Evolutionary conservation across 1,140 invertebrate genomes (phyloP).

Genomic region (Hormaphis cornu): DNA sequence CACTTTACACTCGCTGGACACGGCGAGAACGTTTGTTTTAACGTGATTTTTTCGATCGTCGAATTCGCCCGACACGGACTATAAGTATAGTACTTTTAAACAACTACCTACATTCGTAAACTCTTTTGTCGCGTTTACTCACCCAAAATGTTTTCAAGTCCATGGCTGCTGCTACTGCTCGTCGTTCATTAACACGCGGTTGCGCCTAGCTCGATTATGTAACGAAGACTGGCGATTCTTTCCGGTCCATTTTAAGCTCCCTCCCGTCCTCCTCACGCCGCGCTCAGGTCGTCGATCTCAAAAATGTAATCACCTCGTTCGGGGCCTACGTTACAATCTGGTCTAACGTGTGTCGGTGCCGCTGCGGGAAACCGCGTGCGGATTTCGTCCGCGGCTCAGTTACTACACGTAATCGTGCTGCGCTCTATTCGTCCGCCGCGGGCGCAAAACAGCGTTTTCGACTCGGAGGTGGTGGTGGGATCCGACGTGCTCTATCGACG

Average conservation of each 20-base stretch:
- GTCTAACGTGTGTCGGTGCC: slow-evolving; percentile 6
- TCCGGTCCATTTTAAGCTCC: slow-evolving; percentile 9
- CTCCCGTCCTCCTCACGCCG: neutral
- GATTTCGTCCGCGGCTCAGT: too few relatives aligned
- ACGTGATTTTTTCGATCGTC: too few relatives aligned
- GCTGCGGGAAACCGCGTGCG: neutral
- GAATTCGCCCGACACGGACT: too few relatives aligned
- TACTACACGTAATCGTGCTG: too few relatives aligned
- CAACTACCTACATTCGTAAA: neutral
- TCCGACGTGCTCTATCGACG: too few relatives aligned
- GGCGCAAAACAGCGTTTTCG: too few relatives aligned
- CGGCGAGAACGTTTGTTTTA: too few relatives aligned
- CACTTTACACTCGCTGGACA: too few relatives aligned
- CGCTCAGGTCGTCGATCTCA: slow-evolving; percentile 1
- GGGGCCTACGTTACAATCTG: slow-evolving; percentile 3
- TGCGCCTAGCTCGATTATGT: neutral
- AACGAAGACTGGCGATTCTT: slow-evolving; percentile 2
- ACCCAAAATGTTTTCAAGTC: neutral
- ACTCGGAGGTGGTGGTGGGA: too few relatives aligned
- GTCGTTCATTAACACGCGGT: neutral
- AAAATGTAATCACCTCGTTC: neutral
- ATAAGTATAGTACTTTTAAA: too few relatives aligned
- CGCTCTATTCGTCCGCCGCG: too few relatives aligned
- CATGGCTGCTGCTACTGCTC: neutral
- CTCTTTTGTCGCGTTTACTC: neutral